Conservation (phyloP, 1,140 invertebrate species). For the Polypedilum pembai region DNA sequence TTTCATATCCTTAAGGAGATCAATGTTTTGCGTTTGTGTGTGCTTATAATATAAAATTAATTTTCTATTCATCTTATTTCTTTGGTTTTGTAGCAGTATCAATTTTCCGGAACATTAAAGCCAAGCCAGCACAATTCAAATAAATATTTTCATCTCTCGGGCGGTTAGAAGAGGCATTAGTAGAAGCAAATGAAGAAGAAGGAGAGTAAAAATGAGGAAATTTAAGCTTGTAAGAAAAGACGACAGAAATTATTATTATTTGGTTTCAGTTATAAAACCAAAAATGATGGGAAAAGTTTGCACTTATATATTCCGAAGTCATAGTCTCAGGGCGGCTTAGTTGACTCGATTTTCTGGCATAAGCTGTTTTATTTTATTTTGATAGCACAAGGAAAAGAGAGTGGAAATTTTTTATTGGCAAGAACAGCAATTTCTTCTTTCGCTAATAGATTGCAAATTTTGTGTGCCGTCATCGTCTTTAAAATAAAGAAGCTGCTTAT, state of each 20-base stretch:
- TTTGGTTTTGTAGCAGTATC: conserved; percentile 15
- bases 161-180: neutral
- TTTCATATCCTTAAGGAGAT: neutral
- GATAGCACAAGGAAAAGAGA: neutral
- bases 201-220: neutral
- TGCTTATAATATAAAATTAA: conserved; percentile 7
- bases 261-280: conserved; percentile 5
- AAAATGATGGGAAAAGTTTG: conserved; percentile 26
- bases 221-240: neutral
- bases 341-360: neutral
- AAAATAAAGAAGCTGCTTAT: neutral
- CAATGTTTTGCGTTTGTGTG: neutral
- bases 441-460: conserved; percentile 23
- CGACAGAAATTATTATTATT: neutral
- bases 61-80: neutral
- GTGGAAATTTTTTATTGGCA: neutral
- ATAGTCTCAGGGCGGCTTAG: neutral
- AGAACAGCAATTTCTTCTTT: neutral
- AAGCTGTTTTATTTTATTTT: neutral
- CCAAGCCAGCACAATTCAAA: neutral
- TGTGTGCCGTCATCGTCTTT: neutral
- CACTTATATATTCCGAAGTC: too few species aligned
- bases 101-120: conserved; percentile 24
- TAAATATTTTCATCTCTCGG: neutral
- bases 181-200: neutral